Evolutionary conservation across 1,140 invertebrate species (phyloP).

Genomic region (Hyles vespertilio): DNA sequence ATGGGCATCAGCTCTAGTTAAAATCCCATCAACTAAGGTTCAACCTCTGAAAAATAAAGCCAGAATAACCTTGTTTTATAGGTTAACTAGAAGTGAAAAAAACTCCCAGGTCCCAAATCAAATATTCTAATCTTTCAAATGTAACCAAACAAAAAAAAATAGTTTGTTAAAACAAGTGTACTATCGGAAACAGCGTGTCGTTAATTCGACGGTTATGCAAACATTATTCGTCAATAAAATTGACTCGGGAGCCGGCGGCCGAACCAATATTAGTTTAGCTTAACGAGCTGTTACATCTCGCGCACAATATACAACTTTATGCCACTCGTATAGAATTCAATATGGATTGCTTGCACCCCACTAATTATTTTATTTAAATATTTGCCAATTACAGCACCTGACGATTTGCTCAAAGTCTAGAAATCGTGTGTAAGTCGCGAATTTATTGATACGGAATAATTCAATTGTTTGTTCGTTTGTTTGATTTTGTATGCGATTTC

Average conservation of each 20-base stretch:
- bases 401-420: no score
- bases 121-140: no score
- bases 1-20: no score
- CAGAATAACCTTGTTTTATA: no score
- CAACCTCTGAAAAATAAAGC: no score
- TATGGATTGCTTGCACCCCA: background rate
- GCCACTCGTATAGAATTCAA: slow-evolving; percentile 8
- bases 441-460: slow-evolving; percentile 1
- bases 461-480: background rate
- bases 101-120: no score
- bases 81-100: no score
- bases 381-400: slow-evolving; percentile 30
- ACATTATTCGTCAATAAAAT: slow-evolving; percentile 28
- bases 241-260: slow-evolving; percentile 17
- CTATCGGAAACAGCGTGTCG: background rate
- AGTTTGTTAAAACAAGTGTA: no score
- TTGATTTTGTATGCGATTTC: no score
- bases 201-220: slow-evolving; percentile 17
- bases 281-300: slow-evolving; percentile 20
- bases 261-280: slow-evolving; percentile 29
- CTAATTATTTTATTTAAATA: slow-evolving; percentile 42
- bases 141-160: no score
- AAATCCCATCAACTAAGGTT: no score
- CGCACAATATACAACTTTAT: slow-evolving; percentile 13
- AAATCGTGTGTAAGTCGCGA: slow-evolving; percentile 7